Evolutionary conservation across 1,140 invertebrate genomes (phyloP).

Genomic region (Bombus confusus): DNA sequence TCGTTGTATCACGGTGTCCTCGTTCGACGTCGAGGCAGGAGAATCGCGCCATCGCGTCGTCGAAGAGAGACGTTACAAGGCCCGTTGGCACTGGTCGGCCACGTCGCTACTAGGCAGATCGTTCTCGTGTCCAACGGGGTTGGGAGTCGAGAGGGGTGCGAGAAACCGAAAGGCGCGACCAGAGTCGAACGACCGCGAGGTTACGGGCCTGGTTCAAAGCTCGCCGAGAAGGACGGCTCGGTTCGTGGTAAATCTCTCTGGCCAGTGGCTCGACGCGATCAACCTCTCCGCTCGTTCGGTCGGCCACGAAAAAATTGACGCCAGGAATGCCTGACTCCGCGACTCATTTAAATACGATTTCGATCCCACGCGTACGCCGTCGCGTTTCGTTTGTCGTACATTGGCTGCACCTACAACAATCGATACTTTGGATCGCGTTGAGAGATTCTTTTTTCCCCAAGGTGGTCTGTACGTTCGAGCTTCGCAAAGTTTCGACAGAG

Average conservation of each 20-base stretch:
- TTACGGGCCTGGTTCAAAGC: conserved; percentile 54
- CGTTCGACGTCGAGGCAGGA: not conserved
- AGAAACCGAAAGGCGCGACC: conserved; percentile 40
- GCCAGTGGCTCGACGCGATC: conserved; percentile 14
- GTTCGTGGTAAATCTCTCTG: conserved; percentile 48
- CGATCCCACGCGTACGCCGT: conserved; percentile 12
- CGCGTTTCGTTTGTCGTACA: not conserved
- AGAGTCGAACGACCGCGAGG: conserved; percentile 52
- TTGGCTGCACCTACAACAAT: too few species aligned
- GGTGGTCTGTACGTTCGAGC: too few species aligned
- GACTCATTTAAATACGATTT: conserved; percentile 31
- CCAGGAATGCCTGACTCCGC: conserved; percentile 14
- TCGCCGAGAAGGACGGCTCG: conserved; percentile 46
- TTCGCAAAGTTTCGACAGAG: too few species aligned
- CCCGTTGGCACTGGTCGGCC: not conserved
- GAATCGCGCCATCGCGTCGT: not conserved
- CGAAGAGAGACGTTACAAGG: conserved; percentile 40
- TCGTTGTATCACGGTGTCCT: not conserved
- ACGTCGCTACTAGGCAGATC: not conserved
- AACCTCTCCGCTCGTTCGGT: conserved; percentile 18
- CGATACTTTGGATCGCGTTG: not conserved
- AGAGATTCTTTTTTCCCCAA: conserved; percentile 12
- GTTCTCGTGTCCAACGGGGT: not conserved
- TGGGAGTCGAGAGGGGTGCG: not conserved
- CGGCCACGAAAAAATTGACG: conserved; percentile 29